Conservation (phyloP, 2,113 vertebrate genomes). For the Heteronetta atricapilla region DNA sequence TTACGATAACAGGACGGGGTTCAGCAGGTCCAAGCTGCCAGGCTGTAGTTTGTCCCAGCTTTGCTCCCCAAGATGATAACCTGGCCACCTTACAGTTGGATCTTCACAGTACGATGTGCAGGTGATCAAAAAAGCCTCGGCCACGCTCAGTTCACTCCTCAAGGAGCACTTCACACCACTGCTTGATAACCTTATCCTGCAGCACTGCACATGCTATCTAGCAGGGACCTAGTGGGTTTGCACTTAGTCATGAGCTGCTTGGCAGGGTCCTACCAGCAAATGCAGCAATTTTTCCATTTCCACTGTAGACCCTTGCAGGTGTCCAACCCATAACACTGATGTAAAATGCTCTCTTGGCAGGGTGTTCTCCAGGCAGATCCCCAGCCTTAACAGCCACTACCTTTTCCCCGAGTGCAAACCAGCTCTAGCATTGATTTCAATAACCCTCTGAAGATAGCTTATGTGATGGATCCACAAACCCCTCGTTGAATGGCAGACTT, state of each 20-base stretch:
- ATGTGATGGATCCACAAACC: neutral
- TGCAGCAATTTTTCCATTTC: neutral
- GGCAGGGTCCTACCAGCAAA: neutral
- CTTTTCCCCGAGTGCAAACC: neutral
- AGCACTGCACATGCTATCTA: neutral
- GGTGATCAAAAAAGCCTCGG: neutral
- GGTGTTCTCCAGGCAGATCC: neutral
- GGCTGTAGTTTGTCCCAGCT: neutral
- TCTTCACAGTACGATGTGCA: neutral
- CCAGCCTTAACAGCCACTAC: neutral
- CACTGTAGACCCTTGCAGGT: neutral
- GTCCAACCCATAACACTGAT: neutral
- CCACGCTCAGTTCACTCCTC: fast-evolving
- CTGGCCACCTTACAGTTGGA: neutral
- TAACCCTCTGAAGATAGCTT: neutral
- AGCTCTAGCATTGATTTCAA: neutral
- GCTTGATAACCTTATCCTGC: neutral
- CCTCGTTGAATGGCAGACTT: neutral
- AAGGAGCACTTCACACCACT: neutral
- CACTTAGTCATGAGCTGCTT: neutral
- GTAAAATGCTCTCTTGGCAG: neutral
- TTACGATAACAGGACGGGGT: fast-evolving
- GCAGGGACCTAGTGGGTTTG: neutral
- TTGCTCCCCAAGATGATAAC: neutral
- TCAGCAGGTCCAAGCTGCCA: neutral